Base-by-base conservation (phyloP, 2,888 invertebrate species). In the Noctua janthe region DNA sequence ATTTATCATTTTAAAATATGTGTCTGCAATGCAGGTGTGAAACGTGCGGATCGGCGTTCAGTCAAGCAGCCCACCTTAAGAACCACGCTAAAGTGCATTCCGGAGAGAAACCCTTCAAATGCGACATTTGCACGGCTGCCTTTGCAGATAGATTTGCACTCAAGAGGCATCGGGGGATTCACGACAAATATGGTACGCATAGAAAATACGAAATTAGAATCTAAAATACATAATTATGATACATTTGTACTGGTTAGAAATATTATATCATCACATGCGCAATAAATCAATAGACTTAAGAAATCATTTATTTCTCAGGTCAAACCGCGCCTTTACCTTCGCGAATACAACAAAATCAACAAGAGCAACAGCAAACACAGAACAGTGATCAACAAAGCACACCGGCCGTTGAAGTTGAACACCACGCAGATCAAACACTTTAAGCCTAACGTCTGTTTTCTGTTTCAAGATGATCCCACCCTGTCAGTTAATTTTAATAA, bases 1-100 rank as follows among this genome's bases (percentile, higher is more conserved):
- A 35, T 64, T 59, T 59, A 59, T 59, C 5, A 77, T 59, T 71
- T 56, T 59, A 35, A 56, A 54, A 59, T 70, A n/a, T 78, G 10
- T 43, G 8, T n/a, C 10, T 81, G 23, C 66, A 70, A 80, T 62
- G 71, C 79, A 98, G 98, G 93, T 99, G 99, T 94, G 98, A 98
- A 88, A 98, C 98, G 77, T 99, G 99, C 93, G 98, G 98, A n/a
- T 98, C 98, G 47, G 98, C 98, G 79, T 99, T 99, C 94, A 99
- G 98, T 94, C 99, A 99, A 95, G 99, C 99, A 49, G 99, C 99
- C 51, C 99, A 99, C 95, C 97, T 99, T 82, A 99, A 99, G 94
- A 99, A 99, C 94, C 99, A 99, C 92, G 98, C 98, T 74, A 99
- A 99, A 95, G 97, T 98, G 80, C 98, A 98, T 94, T 98, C 98